Base-by-base conservation (phyloP, 1,140 invertebrate genomes). In the Pseudomyrmex pallidus region DNA sequence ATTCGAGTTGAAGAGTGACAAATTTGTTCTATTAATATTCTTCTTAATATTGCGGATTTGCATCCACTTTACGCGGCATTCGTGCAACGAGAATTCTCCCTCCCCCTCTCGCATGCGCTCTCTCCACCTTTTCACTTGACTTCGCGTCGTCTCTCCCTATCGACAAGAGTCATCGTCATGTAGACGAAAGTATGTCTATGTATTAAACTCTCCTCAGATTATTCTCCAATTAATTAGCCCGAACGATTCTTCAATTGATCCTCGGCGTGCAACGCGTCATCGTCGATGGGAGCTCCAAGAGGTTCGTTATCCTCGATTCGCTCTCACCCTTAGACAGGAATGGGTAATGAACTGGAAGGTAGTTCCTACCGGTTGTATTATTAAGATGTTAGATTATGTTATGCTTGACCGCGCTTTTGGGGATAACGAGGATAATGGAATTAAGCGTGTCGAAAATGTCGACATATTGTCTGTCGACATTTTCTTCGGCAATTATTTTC, bases 251-350 rank as follows among this genome's bases (percentile, higher is more conserved):
- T 91, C 90, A 91, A 93, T 92, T 90, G 91, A 90, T 90, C 86
- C 77, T 86, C n/a, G 68, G 64, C 57, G 25, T 63, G 61, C 46
- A 52, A 54, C 83, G 84, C 80, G 85, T 85, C 86, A 68, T 84
- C 80, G 83, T 85, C 86, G 83, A 90, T 87, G 17, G 35, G 35
- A 80, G 44, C 82, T 90, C 84, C 80, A 87, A 91, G 90, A 89
- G 90, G 88, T 93, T 93, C 92, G 91, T 93, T 94, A 93, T 93
- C 88, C 89, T 84, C 85, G 90, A 92, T 92, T 92, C 89, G 85
- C 80, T 90, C 87, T 88, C 78, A 83, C 89, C 86, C 84, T 82
- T 87, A 89, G 87, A 87, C 85, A 76, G 87, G 92, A 93, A 93
- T 92, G 88, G 90, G 89, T 93, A 94, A 94, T 93, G 92, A 93